Base-by-base conservation (phyloP, 2,113 vertebrate species). In the Antennarius striatus region DNA sequence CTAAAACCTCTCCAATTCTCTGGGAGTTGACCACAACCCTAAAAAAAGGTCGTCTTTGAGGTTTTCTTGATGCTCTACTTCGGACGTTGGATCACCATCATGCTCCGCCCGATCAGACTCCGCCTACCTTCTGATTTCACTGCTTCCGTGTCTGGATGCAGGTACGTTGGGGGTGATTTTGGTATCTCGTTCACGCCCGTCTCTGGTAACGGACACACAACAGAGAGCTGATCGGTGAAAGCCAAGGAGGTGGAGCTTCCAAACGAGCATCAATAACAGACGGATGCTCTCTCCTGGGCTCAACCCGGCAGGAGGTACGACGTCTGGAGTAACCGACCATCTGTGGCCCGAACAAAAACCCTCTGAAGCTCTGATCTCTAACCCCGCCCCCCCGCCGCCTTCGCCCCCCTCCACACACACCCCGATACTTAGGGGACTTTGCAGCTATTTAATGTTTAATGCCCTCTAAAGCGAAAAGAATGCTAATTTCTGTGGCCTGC, bases 401-500 rank as follows among this genome's bases (percentile, higher is more conserved):
- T 63, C 53, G 59, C 48, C 59, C 29, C 62, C 65, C 63, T 32
- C 55, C 42, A 12, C 42, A 43, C 68, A 75, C 69, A 74, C 61
- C 76, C 80, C 66, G 56, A 87, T 75, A 76, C 85, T 83, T 86
- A 47, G 14, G 86, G 86, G 88, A 89, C 70, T 90, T 90, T 87
- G 79, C 81, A 77, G 71, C 89, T 88, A 83, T 89, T 92, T 90
- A 88, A 91, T 90, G 79, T 92, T 88, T 91, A 88, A 93, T 91
- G 88, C 75, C 68, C 82, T 83, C 76, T 75, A 82, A 91, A 86
- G 83, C 83, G 81, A 82, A 88, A 92, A 86, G 88, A 92, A 93
- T 91, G 89, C 87, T 91, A 93, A 92, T 92, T 92, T 91, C 59
- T 83, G 74, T 79, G 83, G 89, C 84, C 89, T 93, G 90, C 85